Evolutionary conservation across 2,888 invertebrate species (phyloP), one percentile per base, ranked within the genome.

Genomic region (Melolontha melolontha): DNA sequence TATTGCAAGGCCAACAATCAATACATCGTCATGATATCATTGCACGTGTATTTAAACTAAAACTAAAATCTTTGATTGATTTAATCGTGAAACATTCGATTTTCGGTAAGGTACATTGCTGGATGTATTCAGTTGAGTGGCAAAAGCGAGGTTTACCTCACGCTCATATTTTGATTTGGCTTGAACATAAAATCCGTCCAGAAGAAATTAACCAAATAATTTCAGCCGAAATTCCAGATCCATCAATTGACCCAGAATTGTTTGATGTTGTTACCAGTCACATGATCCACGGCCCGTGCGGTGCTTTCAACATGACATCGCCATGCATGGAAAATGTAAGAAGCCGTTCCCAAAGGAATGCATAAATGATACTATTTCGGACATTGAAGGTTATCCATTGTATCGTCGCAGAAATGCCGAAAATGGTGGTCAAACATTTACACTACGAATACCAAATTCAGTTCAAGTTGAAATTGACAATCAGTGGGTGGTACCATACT

Each of bases 271-370:
- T 80, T n/a, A 76, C 12, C 1, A 75, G 49, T 59, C 73, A 80
- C 54, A 84, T 83, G 79, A 76, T 80, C 55, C 81, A 84, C 78
- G 82, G 82, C n/a, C n/a, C n/a, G n/a, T n/a, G n/a, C n/a, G n/a
- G n/a, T n/a, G n/a, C n/a, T n/a, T n/a, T n/a, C n/a, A 40, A 82
- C 83, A 62, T 83, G 83, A 73, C 82, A 81, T 66, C 67, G 55
- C 47, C 62, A 69, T 67, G 40, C 77, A 81, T 70, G 79, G 79
- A 52, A 78, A 78, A 66, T 81, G 81, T 69, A 71, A 74, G 6
- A 79, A 80, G 67, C 47, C 64, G 80, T 75, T 59, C 47, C 71
- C 72, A 44, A 50, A 57, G 44, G n/a, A 14, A 10, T 70, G 72
- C 17, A 12, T 57, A 40, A 49, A 66, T 10, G 70, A 71, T 16